Base-by-base conservation (phyloP, 1,140 invertebrate species). In the Aleiodes sp. region DNA sequence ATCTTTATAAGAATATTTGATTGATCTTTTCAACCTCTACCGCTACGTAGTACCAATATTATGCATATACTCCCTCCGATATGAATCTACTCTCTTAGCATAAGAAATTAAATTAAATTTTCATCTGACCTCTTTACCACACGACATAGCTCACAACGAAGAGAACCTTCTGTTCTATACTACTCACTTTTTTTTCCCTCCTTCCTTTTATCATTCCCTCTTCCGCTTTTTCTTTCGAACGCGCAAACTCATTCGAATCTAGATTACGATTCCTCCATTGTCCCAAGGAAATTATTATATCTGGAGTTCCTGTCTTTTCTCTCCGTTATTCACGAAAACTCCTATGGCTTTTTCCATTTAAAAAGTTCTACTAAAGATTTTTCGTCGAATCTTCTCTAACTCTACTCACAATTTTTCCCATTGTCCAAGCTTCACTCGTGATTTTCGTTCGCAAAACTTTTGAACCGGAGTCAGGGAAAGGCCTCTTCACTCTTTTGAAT, bases 31-130 rank as follows among this genome's bases (percentile, higher is more conserved):
- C n/a, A 43, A n/a, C 16, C 41, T 43, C 4, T 8, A 4, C 6
- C 4, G 6, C n/a, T 16, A 43, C 6, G 6, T 43, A 19, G 41
- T 46, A 19, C 14, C 41, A 46, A 8, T 16, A 2, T 16, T 19
- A 46, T 46, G 6, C 41, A 46, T 46, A 16, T 16, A 46, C 4
- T 46, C n/a, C 14, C 16, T 46, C 14, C 41, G 19, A 6, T 16
- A 46, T 52, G 46, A 10, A 52, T 16, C 46, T 21, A 21, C 46
- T 52, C 16, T 4, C 14, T 62, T n/a, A 37, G 35, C 59, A 69
- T 63, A 68, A 74, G 75, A 64, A 70, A 68, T 59, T 70, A 75
- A 78, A 80, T 80, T 77, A 80, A 79, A 80, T 80, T 80, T 78
- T 78, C 72, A 78, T 75, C 68, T 60, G 68, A 41, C 68, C 70